Evolutionary conservation across 2,797 vertebrate species (phyloP).

Genomic region (Takifugu ocellatus): DNA sequence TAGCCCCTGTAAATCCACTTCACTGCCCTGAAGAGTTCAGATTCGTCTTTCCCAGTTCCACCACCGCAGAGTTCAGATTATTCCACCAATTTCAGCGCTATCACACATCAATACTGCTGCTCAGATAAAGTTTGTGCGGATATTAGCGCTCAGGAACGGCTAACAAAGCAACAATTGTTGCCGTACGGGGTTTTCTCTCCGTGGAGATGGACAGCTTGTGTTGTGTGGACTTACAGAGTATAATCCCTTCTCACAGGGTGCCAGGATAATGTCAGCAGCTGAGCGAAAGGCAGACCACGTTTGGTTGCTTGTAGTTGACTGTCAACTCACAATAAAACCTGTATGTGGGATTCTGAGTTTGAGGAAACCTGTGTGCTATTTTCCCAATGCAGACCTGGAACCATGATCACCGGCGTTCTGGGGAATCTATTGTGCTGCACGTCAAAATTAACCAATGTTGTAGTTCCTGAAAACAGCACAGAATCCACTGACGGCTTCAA

Average conservation of each 20-base stretch:
- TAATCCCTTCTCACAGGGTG: slow-evolving; percentile 56
- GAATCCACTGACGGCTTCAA: slow-evolving; percentile 87
- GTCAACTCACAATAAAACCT: slow-evolving; percentile 2
- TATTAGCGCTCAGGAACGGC: slow-evolving; percentile 26
- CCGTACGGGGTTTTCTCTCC: slow-evolving; percentile 11
- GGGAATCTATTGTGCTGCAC: slow-evolving; percentile 89
- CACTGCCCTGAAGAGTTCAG: neutral
- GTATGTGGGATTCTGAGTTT: neutral
- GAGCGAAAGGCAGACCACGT: slow-evolving; percentile 40
- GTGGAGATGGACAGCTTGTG: slow-evolving; percentile 55
- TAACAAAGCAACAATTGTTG: neutral
- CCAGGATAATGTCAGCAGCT: slow-evolving; percentile 48
- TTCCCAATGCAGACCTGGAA: slow-evolving; percentile 48
- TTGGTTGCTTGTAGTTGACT: slow-evolving; percentile 5
- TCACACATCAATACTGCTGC: slow-evolving; percentile 4
- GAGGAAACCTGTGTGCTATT: neutral
- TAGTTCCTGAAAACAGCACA: slow-evolving; percentile 83
- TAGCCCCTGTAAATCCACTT: neutral
- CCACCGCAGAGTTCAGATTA: neutral
- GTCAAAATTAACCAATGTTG: slow-evolving; percentile 81
- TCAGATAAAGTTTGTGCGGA: slow-evolving; percentile 29
- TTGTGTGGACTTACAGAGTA: slow-evolving; percentile 49
- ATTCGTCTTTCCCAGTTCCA: neutral
- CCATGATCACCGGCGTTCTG: slow-evolving; percentile 88
- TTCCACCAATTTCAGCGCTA: slow-evolving; percentile 2